phyloP scores from a whole-genome alignment of 35 echinoderm and acorn worm species.

The Apostichopus californicus region DNA sequence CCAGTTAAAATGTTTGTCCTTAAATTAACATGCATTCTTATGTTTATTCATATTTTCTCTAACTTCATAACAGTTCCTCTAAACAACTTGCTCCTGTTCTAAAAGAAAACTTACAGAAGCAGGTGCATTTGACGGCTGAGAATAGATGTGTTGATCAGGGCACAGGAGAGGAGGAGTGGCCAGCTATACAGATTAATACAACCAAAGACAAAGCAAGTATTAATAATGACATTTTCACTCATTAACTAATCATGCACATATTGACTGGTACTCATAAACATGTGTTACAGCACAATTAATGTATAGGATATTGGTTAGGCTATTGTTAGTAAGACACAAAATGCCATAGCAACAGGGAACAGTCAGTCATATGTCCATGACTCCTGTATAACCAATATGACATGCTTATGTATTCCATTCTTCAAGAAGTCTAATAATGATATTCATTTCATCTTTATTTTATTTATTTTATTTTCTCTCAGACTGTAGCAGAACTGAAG shows the following conservation, averaged over 20 bases:
- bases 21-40: too few relatives aligned
- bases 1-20: too few relatives aligned
- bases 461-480: neutral
- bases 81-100: neutral
- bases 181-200: conserved; percentile 55
- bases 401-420: too few relatives aligned
- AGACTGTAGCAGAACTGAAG: conserved; percentile 74
- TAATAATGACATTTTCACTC: too few relatives aligned
- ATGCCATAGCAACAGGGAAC: neutral
- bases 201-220: conserved; percentile 59
- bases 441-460: neutral
- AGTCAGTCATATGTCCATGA: neutral
- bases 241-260: too few relatives aligned
- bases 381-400: neutral
- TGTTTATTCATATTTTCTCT: too few relatives aligned
- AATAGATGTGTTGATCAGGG: conserved; percentile 64
- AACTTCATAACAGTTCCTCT: too few relatives aligned
- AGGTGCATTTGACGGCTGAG: conserved; percentile 61
- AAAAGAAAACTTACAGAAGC: conserved; percentile 58
- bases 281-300: too few relatives aligned
- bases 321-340: too few relatives aligned
- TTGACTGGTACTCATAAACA: too few relatives aligned
- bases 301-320: too few relatives aligned
- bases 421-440: too few relatives aligned
- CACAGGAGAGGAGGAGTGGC: conserved; percentile 55